These are phyloP conservation scores for Sterrhoptilus dennistouni DNA, from an alignment of 2,113 vertebrate species.

Conservation along the genomic window DNA sequence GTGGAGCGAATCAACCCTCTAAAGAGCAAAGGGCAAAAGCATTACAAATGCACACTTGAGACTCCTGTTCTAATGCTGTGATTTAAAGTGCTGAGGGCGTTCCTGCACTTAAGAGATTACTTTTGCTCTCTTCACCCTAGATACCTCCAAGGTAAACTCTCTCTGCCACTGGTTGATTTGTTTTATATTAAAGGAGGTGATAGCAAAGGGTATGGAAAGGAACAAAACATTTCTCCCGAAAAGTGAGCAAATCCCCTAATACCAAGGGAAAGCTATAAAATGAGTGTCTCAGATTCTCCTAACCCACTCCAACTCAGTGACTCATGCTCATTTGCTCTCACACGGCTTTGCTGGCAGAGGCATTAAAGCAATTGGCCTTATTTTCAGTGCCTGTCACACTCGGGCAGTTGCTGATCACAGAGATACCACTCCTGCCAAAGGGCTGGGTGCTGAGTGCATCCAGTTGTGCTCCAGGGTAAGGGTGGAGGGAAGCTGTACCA, in stretches of 20 bases:
- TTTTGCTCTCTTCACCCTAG: conserved; percentile 33
- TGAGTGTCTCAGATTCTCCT: not conserved
- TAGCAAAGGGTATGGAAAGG: not conserved
- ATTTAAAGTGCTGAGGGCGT: conserved; percentile 12
- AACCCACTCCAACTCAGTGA: not conserved
- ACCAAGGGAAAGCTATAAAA: not conserved
- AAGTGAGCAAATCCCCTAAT: not conserved
- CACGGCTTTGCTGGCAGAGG: not conserved
- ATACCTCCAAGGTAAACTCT: not conserved
- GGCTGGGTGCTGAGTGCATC: not conserved
- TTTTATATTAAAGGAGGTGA: not conserved
- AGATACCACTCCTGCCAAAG: not conserved
- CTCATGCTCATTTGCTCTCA: not conserved
- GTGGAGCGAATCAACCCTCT: not conserved
- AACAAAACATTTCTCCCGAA: not conserved
- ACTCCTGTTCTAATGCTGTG: not conserved
- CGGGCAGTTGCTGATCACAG: not conserved
- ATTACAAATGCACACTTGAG: conserved; percentile 32
- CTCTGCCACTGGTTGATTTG: not conserved
- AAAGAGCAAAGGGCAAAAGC: conserved; percentile 49
- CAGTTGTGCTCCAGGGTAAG: not conserved
- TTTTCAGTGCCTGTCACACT: not conserved
- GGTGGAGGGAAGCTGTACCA: not conserved
- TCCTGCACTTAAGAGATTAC: conserved; percentile 46
- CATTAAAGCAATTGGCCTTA: not conserved